phyloP scores from a whole-genome alignment of 2,888 invertebrate species.

The Belgica antarctica region DNA sequence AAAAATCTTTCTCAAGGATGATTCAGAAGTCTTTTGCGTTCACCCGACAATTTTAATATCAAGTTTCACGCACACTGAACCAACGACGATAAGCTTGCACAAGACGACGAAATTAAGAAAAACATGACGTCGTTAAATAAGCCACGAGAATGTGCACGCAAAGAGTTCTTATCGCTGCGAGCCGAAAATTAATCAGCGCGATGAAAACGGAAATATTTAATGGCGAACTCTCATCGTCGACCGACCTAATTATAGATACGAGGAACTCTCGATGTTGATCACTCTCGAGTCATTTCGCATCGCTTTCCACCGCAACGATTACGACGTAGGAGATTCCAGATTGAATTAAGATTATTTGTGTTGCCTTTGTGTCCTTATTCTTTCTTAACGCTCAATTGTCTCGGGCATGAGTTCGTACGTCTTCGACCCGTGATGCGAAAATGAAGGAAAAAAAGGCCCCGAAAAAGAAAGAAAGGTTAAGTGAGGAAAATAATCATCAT shows the following conservation, averaged over 20 bases:
- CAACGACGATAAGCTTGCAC: no score
- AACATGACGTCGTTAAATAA: conserved; percentile 4
- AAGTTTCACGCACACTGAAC: background rate
- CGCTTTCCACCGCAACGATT: background rate
- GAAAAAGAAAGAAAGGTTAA: conserved; percentile 35
- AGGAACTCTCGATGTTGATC: background rate
- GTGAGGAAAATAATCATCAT: conserved; percentile 36
- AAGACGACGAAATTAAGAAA: no score
- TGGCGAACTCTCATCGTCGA: background rate
- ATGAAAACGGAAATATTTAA: background rate
- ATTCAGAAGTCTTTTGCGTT: conserved; percentile 23
- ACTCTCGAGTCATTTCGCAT: no score
- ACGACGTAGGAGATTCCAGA: background rate
- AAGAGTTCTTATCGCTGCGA: background rate
- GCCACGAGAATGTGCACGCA: conserved; percentile 3
- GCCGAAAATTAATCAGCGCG: conserved; percentile 1
- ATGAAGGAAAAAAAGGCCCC: background rate
- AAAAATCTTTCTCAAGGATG: conserved; percentile 28
- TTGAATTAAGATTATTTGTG: conserved; percentile 8
- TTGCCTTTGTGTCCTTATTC: background rate
- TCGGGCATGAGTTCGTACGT: background rate
- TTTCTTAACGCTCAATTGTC: background rate
- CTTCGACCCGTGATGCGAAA: background rate
- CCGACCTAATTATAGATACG: conserved; percentile 6
- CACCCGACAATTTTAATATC: background rate